Conservation (phyloP, 2,113 vertebrate genomes). For the Vimba vimba region DNA sequence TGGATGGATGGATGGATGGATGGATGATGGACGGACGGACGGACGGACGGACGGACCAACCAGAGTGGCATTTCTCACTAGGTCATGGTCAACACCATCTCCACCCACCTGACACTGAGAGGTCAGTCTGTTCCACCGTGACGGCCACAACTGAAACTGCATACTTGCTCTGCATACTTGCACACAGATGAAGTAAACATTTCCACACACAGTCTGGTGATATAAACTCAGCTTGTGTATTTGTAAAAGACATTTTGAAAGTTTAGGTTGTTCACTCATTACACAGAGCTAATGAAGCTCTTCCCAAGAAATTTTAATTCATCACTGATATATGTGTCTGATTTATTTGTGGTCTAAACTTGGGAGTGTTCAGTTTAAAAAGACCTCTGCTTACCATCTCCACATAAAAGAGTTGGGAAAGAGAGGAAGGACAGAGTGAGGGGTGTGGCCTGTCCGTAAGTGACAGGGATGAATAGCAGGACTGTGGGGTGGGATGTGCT, state of each 20-base stretch:
- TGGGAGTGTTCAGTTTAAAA: slow-evolving; percentile 15
- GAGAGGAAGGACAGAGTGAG: slow-evolving; percentile 4
- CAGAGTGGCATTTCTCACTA: slow-evolving; percentile 48
- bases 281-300: slow-evolving; percentile 7
- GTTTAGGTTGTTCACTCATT: slow-evolving; percentile 18
- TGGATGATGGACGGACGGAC: too few relatives aligned
- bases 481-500: slow-evolving; percentile 59
- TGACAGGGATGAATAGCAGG: slow-evolving; percentile 65
- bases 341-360: slow-evolving; percentile 10
- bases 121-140: slow-evolving; percentile 38
- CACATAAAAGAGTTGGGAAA: background rate
- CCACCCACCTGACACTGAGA: too few relatives aligned
- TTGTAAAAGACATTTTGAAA: slow-evolving; percentile 11
- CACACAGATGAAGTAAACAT: slow-evolving; percentile 33
- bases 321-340: background rate
- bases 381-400: slow-evolving; percentile 5
- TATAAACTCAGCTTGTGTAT: slow-evolving; percentile 29
- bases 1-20: too few relatives aligned
- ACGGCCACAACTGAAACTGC: slow-evolving; percentile 16
- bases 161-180: slow-evolving; percentile 40
- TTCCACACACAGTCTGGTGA: slow-evolving; percentile 13
- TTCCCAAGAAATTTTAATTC: slow-evolving; percentile 17
- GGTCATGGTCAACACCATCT: slow-evolving; percentile 55
- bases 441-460: slow-evolving; percentile 29
- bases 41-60: background rate